Percentiles rank a stretch among this genome's conserved stretches.
These are phyloP conservation scores for Astropecten irregularis DNA, from an alignment of 53 echinoderm and acorn worm genomes.

Conservation along the genomic window DNA sequence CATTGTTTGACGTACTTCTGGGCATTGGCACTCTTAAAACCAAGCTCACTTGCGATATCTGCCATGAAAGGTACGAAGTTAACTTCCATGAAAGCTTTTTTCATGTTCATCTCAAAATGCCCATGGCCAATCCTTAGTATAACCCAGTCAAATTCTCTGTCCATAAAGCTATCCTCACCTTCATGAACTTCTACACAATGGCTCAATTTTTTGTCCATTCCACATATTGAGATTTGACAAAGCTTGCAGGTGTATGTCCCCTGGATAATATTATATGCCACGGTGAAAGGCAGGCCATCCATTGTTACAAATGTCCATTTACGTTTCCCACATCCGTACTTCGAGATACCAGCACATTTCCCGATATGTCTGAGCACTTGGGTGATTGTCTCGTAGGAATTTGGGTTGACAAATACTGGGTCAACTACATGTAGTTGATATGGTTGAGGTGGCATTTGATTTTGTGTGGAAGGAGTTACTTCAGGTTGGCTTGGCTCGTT, in stretches of 20 bases:
- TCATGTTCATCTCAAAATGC: constrained; percentile 77
- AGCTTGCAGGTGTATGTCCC: constrained; percentile 44
- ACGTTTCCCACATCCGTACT: constrained; percentile 43
- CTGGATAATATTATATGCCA: constrained; percentile 47
- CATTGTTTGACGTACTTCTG: constrained; percentile 63
- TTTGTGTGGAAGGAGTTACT: neutral
- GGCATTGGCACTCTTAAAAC: constrained; percentile 48
- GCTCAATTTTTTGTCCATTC: neutral
- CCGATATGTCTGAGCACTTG: constrained; percentile 61
- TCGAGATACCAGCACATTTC: constrained; percentile 24
- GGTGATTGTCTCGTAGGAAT: constrained; percentile 53
- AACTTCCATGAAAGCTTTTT: constrained; percentile 57
- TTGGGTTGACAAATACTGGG: constrained; percentile 72
- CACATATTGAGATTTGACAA: constrained; percentile 36
- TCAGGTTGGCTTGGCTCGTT: neutral
- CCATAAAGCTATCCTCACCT: constrained; percentile 38
- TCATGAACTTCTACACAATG: constrained; percentile 24
- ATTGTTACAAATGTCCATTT: constrained; percentile 68
- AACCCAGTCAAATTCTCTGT: constrained; percentile 71
- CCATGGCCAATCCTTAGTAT: constrained; percentile 65
- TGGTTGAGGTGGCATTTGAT: neutral
- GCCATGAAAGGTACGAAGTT: constrained; percentile 70
- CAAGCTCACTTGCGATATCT: constrained; percentile 59
- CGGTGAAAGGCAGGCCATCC: constrained; percentile 66
- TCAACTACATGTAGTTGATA: constrained; percentile 39